Base-by-base conservation (phyloP, 1,140 invertebrate species). In the Drosophila watanabei region DNA sequence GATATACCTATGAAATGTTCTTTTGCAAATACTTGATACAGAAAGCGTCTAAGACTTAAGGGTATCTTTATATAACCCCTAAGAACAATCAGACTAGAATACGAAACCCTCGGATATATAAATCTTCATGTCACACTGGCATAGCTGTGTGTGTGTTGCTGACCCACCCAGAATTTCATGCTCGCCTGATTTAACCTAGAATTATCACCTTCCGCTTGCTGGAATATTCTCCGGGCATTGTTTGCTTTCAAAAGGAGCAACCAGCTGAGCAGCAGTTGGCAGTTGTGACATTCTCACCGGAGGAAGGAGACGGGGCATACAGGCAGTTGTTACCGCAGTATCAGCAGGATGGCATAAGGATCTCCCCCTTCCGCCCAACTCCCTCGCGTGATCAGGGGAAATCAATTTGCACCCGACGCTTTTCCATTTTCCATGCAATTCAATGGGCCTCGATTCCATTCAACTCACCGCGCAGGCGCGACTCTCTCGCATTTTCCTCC, bases 381-480 rank as follows among this genome's bases (percentile, higher is more conserved):
- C 43, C 45, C 54, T 73, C 43, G 43, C 45, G 45, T 51, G 52
- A 73, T 72, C 70, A 20, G 20, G 35, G 49, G 49, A 82, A 79
- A 69, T 79, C 52, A 65, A 80, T 76, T 76, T 63, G 41, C 33
- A 52, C 10, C 60, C 33, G 18, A 48, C 28, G 65, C 61, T 41
- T 65, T 62, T 65, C 58, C 63, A 75, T 79, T 79, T 80, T 71
- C 70, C 71, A 58, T 33, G 70, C 70, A 32, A 79, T 57, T 86
- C 54, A 75, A 82, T 79, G 20, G 8, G 30, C 39, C 13, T 45
- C 39, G 37, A 71, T 68, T 32, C 5, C 60, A 66, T 70, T 52
- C 11, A 76, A 60, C 68, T 37, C 30, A 46, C 35, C 35, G 65
- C 66, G 65, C 79, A 80, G 54, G 64, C 62, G 69, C 75, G 46